Evolutionary conservation across 2,113 vertebrate genomes (phyloP).

Genomic region (Rhinoptilus africanus): DNA sequence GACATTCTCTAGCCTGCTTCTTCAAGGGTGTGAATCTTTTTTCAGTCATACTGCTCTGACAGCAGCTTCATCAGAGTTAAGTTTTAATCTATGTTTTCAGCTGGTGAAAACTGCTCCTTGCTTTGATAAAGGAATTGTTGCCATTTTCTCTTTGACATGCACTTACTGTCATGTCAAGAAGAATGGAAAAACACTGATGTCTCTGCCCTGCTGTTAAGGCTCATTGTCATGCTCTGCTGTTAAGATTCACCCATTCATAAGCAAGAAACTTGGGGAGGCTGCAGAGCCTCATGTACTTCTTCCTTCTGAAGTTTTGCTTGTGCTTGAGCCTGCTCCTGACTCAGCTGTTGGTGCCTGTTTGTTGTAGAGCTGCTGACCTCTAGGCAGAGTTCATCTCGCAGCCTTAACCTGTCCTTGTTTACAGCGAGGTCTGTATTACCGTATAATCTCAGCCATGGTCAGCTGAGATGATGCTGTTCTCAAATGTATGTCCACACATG

Average conservation of each 20-base stretch:
- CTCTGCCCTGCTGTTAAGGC: neutral
- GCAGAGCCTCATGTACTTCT: fast-evolving
- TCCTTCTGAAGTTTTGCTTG: neutral
- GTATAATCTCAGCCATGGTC: no score
- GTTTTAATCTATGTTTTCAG: neutral
- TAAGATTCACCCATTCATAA: neutral
- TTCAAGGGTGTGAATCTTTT: constrained; percentile 43
- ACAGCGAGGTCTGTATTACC: neutral
- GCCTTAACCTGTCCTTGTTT: neutral
- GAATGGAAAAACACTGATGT: neutral
- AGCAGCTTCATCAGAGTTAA: constrained; percentile 35
- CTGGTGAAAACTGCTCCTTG: neutral
- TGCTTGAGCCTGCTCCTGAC: neutral
- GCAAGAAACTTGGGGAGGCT: fast-evolving
- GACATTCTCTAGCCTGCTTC: constrained; percentile 11
- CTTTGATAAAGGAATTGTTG: constrained; percentile 25
- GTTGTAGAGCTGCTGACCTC: neutral
- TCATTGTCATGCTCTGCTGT: neutral
- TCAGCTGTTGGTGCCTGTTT: neutral
- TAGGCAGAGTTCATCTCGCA: neutral
- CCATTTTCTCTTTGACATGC: neutral
- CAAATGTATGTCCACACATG: neutral
- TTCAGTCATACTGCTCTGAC: constrained; percentile 29
- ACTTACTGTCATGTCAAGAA: neutral
- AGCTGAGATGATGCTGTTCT: neutral